Conservation (phyloP, 2,113 vertebrate genomes). For the Galemys pyrenaicus region DNA sequence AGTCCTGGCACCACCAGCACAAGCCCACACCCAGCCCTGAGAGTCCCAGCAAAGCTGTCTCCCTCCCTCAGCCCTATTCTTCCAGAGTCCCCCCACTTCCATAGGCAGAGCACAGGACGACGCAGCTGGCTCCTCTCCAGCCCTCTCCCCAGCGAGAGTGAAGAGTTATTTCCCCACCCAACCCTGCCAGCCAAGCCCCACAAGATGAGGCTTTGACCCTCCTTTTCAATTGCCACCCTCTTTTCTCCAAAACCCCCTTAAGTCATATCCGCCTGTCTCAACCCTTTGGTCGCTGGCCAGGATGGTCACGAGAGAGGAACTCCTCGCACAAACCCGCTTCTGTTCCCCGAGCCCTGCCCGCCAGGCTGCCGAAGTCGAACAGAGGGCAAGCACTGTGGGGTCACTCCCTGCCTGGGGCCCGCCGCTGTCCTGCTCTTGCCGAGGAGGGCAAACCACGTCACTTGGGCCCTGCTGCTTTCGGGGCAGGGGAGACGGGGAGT, state of each 20-base stretch:
- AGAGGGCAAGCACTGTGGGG: not conserved
- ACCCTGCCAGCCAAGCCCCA: not conserved
- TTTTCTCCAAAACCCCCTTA: slow-evolving; percentile 6
- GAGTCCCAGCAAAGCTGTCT: not conserved
- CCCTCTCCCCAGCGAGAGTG: not conserved
- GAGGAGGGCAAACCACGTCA: no score
- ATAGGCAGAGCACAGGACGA: not conserved
- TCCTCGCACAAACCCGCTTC: slow-evolving; percentile 61
- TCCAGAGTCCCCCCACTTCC: not conserved
- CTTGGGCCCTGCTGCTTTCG: not conserved
- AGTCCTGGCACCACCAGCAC: not conserved
- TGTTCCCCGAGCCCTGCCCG: slow-evolving; percentile 34
- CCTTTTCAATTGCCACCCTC: slow-evolving; percentile 13
- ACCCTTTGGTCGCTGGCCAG: slow-evolving; percentile 54
- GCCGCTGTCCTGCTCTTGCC: no score
- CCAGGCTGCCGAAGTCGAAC: not conserved
- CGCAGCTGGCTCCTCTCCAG: not conserved
- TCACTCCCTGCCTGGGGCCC: not conserved
- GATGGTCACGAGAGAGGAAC: slow-evolving; percentile 10
- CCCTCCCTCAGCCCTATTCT: not conserved
- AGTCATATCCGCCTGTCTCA: slow-evolving; percentile 27
- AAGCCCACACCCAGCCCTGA: not conserved
- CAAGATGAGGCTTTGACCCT: slow-evolving; percentile 31
- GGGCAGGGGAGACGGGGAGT: not conserved
- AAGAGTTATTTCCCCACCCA: not conserved